Evolutionary conservation across 2,797 vertebrate genomes (phyloP), one percentile per base, ranked within the genome.

Genomic region (Eulemur coronatus): DNA sequence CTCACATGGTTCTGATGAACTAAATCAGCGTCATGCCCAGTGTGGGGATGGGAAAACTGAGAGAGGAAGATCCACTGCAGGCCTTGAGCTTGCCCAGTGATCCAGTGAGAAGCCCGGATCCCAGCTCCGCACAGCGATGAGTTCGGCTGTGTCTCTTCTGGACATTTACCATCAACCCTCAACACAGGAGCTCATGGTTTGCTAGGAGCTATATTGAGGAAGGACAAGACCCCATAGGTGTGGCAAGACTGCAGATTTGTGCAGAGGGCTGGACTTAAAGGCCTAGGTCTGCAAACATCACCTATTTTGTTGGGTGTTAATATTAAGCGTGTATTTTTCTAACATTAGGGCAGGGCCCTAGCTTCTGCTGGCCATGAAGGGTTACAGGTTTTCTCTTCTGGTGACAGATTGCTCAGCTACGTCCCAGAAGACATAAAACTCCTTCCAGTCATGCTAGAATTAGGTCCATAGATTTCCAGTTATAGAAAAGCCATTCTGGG

Each of bases 391-490:
- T 91, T 75, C 61, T 43, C 55, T 95, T 33, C 70, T 3, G 11
- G 88, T 76, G 76, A 94, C 55, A 95, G 89, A 85, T 75, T 90
- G 78, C 41, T 48, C 41, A 72, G 76, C 81, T 65, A 85, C 69
- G 67, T 75, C 81, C 81, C 88, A 94, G 90, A 95, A 97, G 78
- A 95, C 70, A 89, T 52, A 78, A 80, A 93, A 85, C 75, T 79
- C 75, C 57, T 97, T 97, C 96, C 93, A 95, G 95, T 95, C 84
- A 96, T 79, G 69, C 69, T 90, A 97, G 96, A 97, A 94, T 97
- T 96, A 97, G 92, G 93, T n/a, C 65, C 84, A 76, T 91, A 93
- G 93, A 92, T 96, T 97, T 95, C 96, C 93, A 96, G 97, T 95
- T 97, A 97, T 41, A 90, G 81, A 93, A 88, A 82, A 94, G 89